Conservation (phyloP, 2,113 vertebrate species). For the Rynchops niger region DNA sequence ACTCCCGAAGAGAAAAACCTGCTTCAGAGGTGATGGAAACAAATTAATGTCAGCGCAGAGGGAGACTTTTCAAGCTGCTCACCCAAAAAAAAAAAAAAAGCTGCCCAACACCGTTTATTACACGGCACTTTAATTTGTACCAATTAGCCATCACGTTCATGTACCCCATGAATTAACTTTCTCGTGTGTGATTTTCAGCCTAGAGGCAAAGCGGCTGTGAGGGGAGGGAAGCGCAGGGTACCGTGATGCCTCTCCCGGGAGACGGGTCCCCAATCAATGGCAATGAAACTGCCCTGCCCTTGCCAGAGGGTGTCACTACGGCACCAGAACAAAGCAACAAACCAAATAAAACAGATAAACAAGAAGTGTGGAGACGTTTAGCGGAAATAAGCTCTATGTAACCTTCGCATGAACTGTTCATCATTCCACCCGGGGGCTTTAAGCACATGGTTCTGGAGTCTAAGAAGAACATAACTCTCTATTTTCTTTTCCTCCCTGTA, state of each 20-base stretch:
- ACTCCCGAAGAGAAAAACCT: background rate
- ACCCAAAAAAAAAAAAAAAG: background rate
- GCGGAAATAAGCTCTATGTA: background rate
- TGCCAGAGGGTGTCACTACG: constrained; percentile 58
- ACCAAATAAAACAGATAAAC: background rate
- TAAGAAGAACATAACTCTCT: background rate
- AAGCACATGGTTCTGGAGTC: background rate
- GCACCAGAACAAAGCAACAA: background rate
- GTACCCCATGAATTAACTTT: background rate
- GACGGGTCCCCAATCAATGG: background rate
- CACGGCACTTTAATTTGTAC: background rate
- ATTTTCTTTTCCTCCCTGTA: background rate
- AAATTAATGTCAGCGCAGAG: background rate
- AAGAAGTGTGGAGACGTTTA: background rate
- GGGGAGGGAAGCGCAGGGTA: background rate
- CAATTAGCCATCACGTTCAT: background rate
- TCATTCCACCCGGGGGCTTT: background rate
- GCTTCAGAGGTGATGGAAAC: background rate
- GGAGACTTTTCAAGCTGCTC: background rate
- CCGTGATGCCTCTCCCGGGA: background rate
- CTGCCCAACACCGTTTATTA: background rate
- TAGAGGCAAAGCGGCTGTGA: background rate
- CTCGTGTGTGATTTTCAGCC: background rate
- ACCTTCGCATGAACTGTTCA: background rate
- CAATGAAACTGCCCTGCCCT: background rate